Evolutionary conservation across 2,888 invertebrate genomes (phyloP).

Genomic region (Sminthurinus aureus): DNA sequence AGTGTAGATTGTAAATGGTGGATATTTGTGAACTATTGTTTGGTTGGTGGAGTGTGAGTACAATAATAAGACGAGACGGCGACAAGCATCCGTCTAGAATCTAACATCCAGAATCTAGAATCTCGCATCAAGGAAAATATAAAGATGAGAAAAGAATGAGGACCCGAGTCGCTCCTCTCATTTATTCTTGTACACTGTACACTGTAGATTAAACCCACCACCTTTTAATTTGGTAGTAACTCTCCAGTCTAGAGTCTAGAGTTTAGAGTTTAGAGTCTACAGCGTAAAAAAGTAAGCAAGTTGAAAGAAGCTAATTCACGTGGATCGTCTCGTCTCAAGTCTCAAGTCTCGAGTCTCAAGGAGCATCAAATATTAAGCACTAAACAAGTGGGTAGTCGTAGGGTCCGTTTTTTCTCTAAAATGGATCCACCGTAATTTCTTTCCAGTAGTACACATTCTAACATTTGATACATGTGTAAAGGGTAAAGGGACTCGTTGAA

Average conservation of each 20-base stretch:
- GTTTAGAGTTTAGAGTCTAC: too few relatives aligned
- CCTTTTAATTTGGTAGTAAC: conserved; percentile 33
- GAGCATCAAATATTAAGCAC: background rate
- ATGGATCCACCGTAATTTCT: too few relatives aligned
- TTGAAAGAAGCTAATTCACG: background rate
- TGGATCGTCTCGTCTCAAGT: background rate
- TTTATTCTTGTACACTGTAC: background rate
- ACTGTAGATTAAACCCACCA: background rate
- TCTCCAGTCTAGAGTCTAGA: too few relatives aligned
- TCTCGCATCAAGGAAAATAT: background rate
- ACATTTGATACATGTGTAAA: too few relatives aligned
- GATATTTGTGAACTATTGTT: too few relatives aligned
- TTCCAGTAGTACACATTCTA: too few relatives aligned
- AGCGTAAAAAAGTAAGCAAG: background rate
- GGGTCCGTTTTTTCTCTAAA: too few relatives aligned
- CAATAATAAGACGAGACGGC: conserved; percentile 37
- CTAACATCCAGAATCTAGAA: background rate
- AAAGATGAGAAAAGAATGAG: background rate
- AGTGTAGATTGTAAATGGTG: too few relatives aligned
- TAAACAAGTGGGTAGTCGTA: too few relatives aligned
- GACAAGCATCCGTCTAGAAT: conserved; percentile 16
- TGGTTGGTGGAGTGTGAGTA: background rate
- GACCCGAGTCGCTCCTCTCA: background rate
- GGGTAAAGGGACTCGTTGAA: background rate
- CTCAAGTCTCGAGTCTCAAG: background rate